Conservation (phyloP, 2,888 invertebrate genomes). For the Stenolophus ochropezus region DNA sequence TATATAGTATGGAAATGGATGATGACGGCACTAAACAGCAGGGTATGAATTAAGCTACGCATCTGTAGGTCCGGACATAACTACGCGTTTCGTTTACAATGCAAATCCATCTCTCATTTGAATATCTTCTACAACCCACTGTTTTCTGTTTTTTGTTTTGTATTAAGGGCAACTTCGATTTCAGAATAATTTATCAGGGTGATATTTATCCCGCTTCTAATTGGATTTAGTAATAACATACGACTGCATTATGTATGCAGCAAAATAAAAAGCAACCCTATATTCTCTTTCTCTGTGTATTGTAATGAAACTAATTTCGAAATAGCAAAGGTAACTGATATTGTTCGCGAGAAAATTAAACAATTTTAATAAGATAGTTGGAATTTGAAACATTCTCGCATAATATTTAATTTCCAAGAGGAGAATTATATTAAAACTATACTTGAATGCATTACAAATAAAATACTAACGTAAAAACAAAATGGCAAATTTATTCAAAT, state of each 20-base stretch:
- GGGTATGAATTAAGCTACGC: not conserved
- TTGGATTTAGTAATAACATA: constrained; percentile 26
- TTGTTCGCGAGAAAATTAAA: not conserved
- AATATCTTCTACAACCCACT: constrained; percentile 26
- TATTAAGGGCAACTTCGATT: constrained; percentile 38
- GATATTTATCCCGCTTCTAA: constrained; percentile 34
- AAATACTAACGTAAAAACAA: too few species aligned
- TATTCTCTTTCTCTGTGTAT: not conserved
- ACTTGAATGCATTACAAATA: too few species aligned
- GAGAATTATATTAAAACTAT: not conserved
- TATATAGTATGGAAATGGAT: not conserved
- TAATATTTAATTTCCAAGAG: not conserved
- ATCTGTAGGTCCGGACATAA: not conserved
- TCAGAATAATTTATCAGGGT: constrained; percentile 34
- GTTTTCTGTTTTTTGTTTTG: constrained; percentile 11
- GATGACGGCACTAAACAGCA: not conserved
- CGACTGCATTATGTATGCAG: not conserved
- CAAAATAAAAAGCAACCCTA: not conserved
- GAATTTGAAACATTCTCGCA: not conserved
- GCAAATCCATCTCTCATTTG: constrained; percentile 47
- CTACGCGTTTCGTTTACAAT: constrained; percentile 46
- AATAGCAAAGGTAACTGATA: not conserved
- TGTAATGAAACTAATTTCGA: not conserved
- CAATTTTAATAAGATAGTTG: not conserved
- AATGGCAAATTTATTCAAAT: too few species aligned